Evolutionary conservation across 2,113 vertebrate species (phyloP).

Genomic region (Hippotragus niger): DNA sequence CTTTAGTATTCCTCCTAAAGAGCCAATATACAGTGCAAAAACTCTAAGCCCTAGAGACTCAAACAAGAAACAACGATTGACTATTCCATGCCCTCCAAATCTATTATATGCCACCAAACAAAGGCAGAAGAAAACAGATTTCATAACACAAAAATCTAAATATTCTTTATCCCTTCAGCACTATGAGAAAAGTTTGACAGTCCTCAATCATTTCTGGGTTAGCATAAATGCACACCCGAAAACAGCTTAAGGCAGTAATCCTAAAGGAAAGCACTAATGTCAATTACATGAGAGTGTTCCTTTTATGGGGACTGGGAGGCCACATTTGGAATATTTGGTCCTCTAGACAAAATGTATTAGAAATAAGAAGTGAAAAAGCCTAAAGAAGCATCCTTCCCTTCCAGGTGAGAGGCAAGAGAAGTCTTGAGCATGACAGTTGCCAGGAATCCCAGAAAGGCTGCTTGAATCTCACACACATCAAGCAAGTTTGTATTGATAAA

Average conservation of each 20-base stretch:
- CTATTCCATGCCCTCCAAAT: neutral
- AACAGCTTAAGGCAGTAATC: conserved; percentile 6
- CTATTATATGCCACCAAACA: neutral
- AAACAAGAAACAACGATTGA: neutral
- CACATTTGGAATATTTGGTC: neutral
- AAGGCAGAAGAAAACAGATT: neutral
- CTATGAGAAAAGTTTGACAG: neutral
- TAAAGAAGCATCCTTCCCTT: neutral
- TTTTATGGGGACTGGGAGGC: neutral
- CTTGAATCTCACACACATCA: neutral
- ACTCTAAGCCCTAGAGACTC: neutral
- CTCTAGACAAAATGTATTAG: neutral
- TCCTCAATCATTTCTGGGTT: neutral
- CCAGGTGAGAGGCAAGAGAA: neutral
- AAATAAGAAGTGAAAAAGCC: neutral
- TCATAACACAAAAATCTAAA: neutral
- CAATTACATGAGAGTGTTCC: neutral
- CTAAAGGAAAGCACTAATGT: neutral
- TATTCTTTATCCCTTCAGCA: neutral
- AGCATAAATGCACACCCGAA: neutral
- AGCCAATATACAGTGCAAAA: neutral
- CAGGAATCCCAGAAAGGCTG: neutral
- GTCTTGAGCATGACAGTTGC: neutral
- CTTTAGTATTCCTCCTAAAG: neutral
- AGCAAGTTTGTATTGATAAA: conserved; percentile 18